These are phyloP conservation scores for Sebastes oblongus DNA, from an alignment of 2,797 vertebrate genomes.

Conservation along the genomic window DNA sequence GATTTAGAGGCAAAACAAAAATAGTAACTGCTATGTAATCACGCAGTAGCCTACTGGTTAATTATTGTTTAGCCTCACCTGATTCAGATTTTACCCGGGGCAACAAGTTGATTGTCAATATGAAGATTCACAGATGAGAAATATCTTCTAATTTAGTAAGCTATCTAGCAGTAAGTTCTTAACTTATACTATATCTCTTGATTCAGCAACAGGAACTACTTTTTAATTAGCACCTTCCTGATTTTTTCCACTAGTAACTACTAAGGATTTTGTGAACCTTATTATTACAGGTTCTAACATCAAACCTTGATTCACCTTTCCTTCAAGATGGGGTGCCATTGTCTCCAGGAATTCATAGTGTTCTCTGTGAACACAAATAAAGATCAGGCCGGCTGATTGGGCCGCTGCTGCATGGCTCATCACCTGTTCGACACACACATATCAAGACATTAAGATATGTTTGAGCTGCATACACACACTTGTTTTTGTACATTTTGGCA, in stretches of 20 bases:
- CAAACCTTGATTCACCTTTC: conserved; percentile 76
- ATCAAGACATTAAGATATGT: not conserved
- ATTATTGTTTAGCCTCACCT: not conserved
- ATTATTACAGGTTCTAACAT: not conserved
- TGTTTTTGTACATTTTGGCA: not conserved
- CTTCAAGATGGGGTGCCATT: conserved; percentile 78
- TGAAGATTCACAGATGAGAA: not conserved
- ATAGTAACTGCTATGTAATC: not conserved
- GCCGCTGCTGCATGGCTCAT: conserved; percentile 84
- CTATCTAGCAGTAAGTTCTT: not conserved
- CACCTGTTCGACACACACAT: conserved; percentile 71
- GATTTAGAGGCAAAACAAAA: not conserved
- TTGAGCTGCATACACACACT: not conserved
- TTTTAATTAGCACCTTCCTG: not conserved
- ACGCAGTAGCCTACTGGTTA: not conserved
- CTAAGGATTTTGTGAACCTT: not conserved
- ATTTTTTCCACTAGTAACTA: not conserved
- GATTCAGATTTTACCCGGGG: not conserved
- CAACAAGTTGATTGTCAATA: not conserved
- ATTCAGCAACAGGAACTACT: not conserved
- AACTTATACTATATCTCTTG: not conserved
- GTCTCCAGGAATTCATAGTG: conserved; percentile 85
- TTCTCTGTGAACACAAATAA: conserved; percentile 88
- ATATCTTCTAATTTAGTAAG: not conserved
- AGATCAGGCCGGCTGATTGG: conserved; percentile 79